phyloP scores from a whole-genome alignment of 2,797 vertebrate genomes.

The Neomorphus geoffroyi region DNA sequence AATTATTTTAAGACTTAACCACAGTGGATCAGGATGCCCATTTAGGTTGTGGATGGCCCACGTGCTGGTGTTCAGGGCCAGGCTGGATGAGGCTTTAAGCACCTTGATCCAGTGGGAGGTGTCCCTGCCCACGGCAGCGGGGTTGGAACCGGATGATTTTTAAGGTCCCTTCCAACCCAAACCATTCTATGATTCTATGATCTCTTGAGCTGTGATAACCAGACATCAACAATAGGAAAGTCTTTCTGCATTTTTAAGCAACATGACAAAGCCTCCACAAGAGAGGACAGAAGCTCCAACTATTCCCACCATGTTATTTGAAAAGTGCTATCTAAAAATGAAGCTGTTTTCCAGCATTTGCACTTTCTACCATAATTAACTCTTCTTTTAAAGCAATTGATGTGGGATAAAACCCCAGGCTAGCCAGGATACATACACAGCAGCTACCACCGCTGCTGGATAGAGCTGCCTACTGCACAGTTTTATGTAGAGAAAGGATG shows the following conservation, averaged over 20 bases:
- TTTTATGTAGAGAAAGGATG: neutral
- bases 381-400: neutral
- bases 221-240: neutral
- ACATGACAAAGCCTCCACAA: neutral
- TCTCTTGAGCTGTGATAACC: neutral
- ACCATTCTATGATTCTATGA: too few species aligned
- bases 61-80: too few species aligned
- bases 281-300: neutral
- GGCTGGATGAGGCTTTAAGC: too few species aligned
- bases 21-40: neutral
- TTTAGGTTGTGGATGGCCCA: too few species aligned
- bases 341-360: neutral
- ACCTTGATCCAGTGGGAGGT: too few species aligned
- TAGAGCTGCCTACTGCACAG: neutral
- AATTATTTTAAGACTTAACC: neutral
- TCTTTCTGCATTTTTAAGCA: neutral
- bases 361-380: neutral
- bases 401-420: neutral
- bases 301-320: neutral
- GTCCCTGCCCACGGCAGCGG: too few species aligned
- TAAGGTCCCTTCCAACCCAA: too few species aligned
- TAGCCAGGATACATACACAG: neutral
- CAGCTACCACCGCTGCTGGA: neutral
- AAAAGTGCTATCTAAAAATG: neutral
- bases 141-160: too few species aligned